These are phyloP conservation scores for Tribolium freemani DNA, from an alignment of 2,888 invertebrate genomes.

Conservation along the genomic window DNA sequence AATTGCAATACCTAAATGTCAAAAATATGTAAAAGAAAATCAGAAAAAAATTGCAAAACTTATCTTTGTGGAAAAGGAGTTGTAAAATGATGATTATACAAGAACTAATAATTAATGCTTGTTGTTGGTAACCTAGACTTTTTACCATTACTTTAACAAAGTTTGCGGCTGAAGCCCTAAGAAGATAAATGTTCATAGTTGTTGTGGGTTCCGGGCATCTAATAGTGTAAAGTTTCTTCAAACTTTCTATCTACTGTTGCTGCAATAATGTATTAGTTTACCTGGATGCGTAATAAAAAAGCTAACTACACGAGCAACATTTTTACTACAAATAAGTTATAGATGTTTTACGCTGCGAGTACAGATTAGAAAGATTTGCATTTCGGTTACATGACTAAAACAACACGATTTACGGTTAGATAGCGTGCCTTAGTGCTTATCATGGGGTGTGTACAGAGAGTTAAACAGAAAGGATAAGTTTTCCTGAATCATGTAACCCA, in stretches of 20 bases:
- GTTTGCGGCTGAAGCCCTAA: not conserved
- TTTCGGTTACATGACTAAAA: not conserved
- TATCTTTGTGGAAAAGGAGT: too few species aligned
- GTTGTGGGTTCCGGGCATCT: not conserved
- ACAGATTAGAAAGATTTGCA: not conserved
- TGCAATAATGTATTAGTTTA: slow-evolving; percentile 26
- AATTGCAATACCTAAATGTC: too few species aligned
- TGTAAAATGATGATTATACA: too few species aligned
- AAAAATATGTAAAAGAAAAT: too few species aligned
- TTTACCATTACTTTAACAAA: not conserved
- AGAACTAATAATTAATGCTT: not conserved
- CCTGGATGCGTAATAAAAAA: slow-evolving; percentile 15
- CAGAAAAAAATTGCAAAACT: too few species aligned
- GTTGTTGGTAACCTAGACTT: not conserved
- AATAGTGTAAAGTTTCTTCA: slow-evolving; percentile 11
- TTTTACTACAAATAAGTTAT: not conserved
- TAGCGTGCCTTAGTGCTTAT: not conserved
- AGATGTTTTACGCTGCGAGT: not conserved
- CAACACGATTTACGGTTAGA: not conserved
- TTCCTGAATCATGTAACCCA: not conserved
- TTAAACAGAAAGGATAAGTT: not conserved
- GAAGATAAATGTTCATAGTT: slow-evolving; percentile 19
- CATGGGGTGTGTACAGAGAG: not conserved
- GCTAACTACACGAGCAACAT: not conserved
- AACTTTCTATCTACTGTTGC: slow-evolving; percentile 23